Evolutionary conservation across 2,113 vertebrate species (phyloP), one percentile per base, ranked within the genome.

Genomic region (Hemichromis elongatus): DNA sequence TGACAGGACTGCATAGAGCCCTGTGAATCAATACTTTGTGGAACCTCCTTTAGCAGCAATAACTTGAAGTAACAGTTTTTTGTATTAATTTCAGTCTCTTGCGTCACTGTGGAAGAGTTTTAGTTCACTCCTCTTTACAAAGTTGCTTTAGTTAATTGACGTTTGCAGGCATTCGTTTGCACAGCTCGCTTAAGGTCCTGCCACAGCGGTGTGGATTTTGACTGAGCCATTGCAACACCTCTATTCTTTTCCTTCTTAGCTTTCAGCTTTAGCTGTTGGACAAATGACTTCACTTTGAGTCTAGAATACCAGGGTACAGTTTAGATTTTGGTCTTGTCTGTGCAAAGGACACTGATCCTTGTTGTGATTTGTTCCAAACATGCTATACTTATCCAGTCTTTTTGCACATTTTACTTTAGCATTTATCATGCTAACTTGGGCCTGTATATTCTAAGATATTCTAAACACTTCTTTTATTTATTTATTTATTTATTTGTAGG

Each of bases 271-370:
- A 66, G n/a, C 61, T 40, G 35, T 2, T 1, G 35, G 61, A 66
- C 35, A 66, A 40, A 66, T 66, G 61, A 66, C 61, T 66, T 66
- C 61, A 66, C 61, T 40, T 66, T 66, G 35, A 66, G 35, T 66
- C 3, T 40, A 66, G 61, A 66, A 66, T 40, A 14, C 12, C 7
- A 66, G 61, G 24, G 12, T 9, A 24, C 35, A 42, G 37, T 70
- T 42, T 70, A 0, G 37, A 45, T 45, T 45, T 45, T 0, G 66
- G 21, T 26, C 37, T 26, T 26, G 0, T 45, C 66, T 45, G 40
- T 45, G 37, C 21, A 70, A 70, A 70, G 66, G n/a, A 68, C 37
- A 42, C 42, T 68, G 37, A 42, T 42, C n/a, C 63, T 24, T 42
- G n/a, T 68, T 42, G n/a, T 42, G 37, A 40, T 68, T 68, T 68